phyloP scores from a whole-genome alignment of 2,797 vertebrate genomes.

The Anableps anableps region DNA sequence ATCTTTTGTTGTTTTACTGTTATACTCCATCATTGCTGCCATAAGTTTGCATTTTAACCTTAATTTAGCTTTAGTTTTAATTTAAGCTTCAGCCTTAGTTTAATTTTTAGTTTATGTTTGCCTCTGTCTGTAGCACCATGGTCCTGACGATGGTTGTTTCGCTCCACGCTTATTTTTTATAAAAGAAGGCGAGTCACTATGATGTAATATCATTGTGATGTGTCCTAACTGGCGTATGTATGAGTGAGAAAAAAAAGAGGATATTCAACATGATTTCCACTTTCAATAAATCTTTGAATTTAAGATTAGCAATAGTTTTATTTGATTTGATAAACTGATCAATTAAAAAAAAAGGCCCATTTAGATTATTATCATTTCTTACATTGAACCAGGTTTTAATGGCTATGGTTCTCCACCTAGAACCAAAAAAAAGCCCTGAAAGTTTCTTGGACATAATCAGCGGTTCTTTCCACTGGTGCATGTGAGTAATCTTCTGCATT shows the following conservation, averaged over 20 bases:
- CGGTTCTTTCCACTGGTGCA: slow-evolving; percentile 27
- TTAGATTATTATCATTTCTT: background rate
- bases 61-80: background rate
- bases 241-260: background rate
- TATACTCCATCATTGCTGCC: background rate
- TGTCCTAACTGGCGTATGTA: background rate
- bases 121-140: background rate
- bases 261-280: background rate
- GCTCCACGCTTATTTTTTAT: background rate
- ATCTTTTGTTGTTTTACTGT: background rate
- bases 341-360: slow-evolving; percentile 5
- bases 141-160: background rate
- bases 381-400: background rate
- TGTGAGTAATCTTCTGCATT: slow-evolving; percentile 18
- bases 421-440: slow-evolving; percentile 21
- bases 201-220: background rate
- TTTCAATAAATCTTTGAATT: background rate
- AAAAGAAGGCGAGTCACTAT: background rate
- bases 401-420: background rate
- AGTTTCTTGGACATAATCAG: background rate
- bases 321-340: background rate
- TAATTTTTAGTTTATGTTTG: background rate
- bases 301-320: background rate
- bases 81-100: background rate
- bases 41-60: background rate